phyloP scores from a whole-genome alignment of 2,797 vertebrate genomes.

The Betta splendens region DNA sequence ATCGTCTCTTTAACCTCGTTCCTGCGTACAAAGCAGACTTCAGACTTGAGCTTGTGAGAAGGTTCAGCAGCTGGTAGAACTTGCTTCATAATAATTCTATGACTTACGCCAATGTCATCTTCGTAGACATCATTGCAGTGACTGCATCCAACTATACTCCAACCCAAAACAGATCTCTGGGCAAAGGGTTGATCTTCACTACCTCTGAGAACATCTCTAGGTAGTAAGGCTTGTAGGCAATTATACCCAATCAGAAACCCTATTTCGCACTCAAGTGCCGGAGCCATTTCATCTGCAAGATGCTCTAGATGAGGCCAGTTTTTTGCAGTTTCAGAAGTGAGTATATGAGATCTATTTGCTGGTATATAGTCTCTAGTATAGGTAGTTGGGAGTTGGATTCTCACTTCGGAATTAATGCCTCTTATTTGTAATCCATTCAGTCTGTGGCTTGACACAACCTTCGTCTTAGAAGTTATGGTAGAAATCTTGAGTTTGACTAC shows the following conservation, averaged over 20 bases:
- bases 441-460: not conserved
- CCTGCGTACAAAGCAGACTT: slow-evolving; percentile 25
- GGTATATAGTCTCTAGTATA: slow-evolving; percentile 21
- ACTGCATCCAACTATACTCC: slow-evolving; percentile 17
- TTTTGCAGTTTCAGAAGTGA: not conserved
- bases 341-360: slow-evolving; percentile 10
- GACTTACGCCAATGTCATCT: slow-evolving; percentile 33
- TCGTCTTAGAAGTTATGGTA: not conserved
- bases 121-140: not conserved
- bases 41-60: slow-evolving; percentile 21
- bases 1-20: slow-evolving; percentile 32
- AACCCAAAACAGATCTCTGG: slow-evolving; percentile 7
- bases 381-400: slow-evolving; percentile 2
- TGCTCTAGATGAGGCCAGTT: slow-evolving; percentile 2
- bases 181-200: slow-evolving; percentile 7
- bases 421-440: slow-evolving; percentile 6
- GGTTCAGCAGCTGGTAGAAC: not conserved
- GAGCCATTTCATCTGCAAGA: not conserved
- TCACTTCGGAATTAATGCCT: slow-evolving; percentile 19
- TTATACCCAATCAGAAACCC: not conserved
- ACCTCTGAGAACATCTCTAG: not conserved
- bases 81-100: slow-evolving; percentile 27
- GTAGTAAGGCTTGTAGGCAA: too few relatives aligned
- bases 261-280: not conserved
- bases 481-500: slow-evolving; percentile 5